Conservation (phyloP, 1,140 invertebrate species). For the Planococcus citri region DNA sequence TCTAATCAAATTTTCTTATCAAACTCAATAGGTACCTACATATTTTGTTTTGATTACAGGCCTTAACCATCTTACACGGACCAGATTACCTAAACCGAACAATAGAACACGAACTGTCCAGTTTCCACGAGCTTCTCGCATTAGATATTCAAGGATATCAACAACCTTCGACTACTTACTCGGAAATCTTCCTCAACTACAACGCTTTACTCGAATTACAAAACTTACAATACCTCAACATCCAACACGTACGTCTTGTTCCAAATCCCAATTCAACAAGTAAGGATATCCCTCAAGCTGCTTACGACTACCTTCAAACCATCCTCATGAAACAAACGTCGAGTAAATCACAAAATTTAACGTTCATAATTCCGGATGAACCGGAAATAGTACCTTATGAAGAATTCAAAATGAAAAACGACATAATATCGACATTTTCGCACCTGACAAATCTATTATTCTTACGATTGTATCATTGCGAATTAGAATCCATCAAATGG, state of each 20-base stretch:
- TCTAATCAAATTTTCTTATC: too few species aligned
- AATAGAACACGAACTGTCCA: conserved; percentile 40
- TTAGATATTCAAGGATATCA: conserved; percentile 47
- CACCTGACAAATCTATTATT: conserved; percentile 42
- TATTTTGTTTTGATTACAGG: conserved; percentile 32
- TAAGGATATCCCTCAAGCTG: neutral
- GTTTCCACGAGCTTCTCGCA: conserved; percentile 41
- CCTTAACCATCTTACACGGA: conserved; percentile 40
- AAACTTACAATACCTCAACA: conserved; percentile 25
- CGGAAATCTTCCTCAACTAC: conserved; percentile 4
- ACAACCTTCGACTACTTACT: conserved; percentile 9
- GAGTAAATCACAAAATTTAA: neutral
- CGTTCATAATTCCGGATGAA: conserved; percentile 20
- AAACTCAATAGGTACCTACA: too few species aligned
- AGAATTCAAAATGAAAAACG: conserved; percentile 41
- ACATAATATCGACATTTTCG: conserved; percentile 39
- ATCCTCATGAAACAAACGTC: neutral
- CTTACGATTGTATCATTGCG: conserved; percentile 44
- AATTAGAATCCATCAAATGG: conserved; percentile 48
- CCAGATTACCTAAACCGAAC: conserved; percentile 34
- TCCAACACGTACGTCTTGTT: neutral
- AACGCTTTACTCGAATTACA: conserved; percentile 21
- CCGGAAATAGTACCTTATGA: conserved; percentile 48
- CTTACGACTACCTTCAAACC: neutral
- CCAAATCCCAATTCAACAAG: neutral